A percentile compares a stretch with the other conserved stretches of the same genome.
Evolutionary conservation across 2,113 vertebrate species (phyloP).

Genomic region (Mirounga angustirostris): DNA sequence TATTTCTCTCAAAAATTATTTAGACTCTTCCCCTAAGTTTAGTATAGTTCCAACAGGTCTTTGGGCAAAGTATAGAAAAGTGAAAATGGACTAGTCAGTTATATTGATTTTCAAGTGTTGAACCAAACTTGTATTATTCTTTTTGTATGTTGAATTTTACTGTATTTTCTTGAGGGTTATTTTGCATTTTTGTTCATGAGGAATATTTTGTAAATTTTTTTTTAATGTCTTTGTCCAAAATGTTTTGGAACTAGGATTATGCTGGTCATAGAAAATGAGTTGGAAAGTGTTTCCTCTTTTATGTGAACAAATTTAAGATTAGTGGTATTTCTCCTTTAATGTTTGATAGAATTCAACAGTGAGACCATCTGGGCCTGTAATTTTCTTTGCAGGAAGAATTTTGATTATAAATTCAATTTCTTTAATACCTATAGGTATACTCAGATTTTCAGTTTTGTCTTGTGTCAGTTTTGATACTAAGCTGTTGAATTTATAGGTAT

Average conservation of each 20-base stretch:
- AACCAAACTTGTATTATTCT: neutral
- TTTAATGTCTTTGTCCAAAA: neutral
- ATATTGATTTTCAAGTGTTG: neutral
- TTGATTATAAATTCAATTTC: neutral
- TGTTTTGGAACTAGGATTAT: neutral
- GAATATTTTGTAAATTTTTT: neutral
- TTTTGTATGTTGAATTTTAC: neutral
- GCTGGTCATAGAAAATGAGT: neutral
- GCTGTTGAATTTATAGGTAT: neutral
- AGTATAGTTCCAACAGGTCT: neutral
- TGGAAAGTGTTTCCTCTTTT: neutral
- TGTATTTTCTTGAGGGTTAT: neutral
- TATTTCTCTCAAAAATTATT: slow-evolving; percentile 42
- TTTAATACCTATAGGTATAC: neutral
- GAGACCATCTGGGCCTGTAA: neutral
- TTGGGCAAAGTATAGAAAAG: slow-evolving; percentile 27
- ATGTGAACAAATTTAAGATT: neutral
- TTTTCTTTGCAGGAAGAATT: neutral
- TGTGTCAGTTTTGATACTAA: neutral
- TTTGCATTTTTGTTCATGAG: neutral
- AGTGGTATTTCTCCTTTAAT: neutral
- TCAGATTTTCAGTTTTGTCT: neutral
- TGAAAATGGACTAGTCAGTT: slow-evolving; percentile 23
- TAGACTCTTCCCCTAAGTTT: neutral
- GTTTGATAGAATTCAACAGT: neutral